Conservation (phyloP, 2,113 vertebrate species). For the Gulo gulo region DNA sequence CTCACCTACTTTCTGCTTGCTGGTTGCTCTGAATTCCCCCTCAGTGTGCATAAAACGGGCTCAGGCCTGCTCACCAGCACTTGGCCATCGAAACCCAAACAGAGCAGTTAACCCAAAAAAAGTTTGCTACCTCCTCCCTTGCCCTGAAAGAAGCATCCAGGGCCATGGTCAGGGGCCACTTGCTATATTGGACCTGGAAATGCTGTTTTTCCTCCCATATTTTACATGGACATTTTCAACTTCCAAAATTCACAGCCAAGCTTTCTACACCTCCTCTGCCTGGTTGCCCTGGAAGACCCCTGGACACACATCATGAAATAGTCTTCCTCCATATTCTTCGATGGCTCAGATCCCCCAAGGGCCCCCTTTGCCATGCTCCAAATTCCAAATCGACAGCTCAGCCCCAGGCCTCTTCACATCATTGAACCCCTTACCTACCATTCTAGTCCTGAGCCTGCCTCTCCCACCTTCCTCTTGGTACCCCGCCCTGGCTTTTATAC, state of each 20-base stretch:
- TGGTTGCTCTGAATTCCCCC: not conserved
- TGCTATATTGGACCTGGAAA: not conserved
- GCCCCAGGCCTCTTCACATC: not conserved
- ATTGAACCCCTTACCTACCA: not conserved
- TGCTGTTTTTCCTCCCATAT: not conserved
- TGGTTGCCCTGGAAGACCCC: not conserved
- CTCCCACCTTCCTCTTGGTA: not conserved
- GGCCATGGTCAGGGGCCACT: not conserved
- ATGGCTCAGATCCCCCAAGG: not conserved
- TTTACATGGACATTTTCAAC: not conserved
- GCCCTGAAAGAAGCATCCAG: not conserved
- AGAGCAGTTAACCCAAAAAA: not conserved
- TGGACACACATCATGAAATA: not conserved
- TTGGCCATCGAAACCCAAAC: not conserved
- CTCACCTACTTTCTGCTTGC: not conserved
- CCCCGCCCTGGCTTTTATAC: rapidly evolving
- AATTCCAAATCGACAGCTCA: not conserved
- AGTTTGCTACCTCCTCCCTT: not conserved
- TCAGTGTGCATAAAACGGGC: not conserved
- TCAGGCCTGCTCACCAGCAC: not conserved
- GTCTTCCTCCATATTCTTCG: not conserved
- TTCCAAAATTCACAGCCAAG: not conserved
- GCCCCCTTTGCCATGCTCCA: not conserved
- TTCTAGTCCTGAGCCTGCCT: not conserved
- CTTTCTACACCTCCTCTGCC: not conserved